Evolutionary conservation across 1,140 invertebrate species (phyloP).

Genomic region (Drosophila orosa): DNA sequence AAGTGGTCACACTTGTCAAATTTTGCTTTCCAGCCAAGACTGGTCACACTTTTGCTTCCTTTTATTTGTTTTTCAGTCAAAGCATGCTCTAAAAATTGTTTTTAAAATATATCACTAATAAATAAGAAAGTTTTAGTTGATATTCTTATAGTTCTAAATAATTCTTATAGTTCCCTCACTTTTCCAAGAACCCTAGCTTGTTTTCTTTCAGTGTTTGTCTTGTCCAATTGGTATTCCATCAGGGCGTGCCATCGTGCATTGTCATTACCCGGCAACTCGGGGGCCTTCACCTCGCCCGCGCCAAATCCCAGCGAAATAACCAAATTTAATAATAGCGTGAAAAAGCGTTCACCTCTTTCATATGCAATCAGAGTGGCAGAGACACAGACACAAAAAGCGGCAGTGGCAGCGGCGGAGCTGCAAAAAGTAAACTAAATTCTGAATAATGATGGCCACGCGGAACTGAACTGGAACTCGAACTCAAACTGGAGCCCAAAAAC

Average conservation of each 20-base stretch:
- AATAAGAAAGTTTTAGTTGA: neutral
- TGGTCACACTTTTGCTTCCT: neutral
- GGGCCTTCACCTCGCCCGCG: constrained; percentile 47
- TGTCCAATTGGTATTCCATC: constrained; percentile 44
- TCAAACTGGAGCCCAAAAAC: constrained; percentile 16
- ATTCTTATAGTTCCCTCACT: too few relatives aligned
- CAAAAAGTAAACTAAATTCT: constrained; percentile 55
- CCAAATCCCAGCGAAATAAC: constrained; percentile 42
- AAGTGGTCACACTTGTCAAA: neutral
- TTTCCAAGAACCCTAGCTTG: neutral
- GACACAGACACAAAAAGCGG: constrained; percentile 5
- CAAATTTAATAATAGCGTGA: constrained; percentile 71
- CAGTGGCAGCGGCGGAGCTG: constrained; percentile 6
- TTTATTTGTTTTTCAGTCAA: neutral
- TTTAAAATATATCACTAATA: neutral
- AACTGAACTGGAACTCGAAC: constrained; percentile 47
- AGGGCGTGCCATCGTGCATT: constrained; percentile 57
- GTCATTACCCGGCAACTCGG: constrained; percentile 48
- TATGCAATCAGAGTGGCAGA: constrained; percentile 47
- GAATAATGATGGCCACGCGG: constrained; percentile 70
- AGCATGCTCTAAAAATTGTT: neutral
- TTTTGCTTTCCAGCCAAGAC: neutral
- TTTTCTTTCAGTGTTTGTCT: constrained; percentile 16
- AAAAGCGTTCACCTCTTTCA: constrained; percentile 51
- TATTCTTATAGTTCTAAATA: too few relatives aligned